These are phyloP conservation scores for Nannoperca obscura DNA, from an alignment of 2,797 vertebrate species.

Conservation along the genomic window DNA sequence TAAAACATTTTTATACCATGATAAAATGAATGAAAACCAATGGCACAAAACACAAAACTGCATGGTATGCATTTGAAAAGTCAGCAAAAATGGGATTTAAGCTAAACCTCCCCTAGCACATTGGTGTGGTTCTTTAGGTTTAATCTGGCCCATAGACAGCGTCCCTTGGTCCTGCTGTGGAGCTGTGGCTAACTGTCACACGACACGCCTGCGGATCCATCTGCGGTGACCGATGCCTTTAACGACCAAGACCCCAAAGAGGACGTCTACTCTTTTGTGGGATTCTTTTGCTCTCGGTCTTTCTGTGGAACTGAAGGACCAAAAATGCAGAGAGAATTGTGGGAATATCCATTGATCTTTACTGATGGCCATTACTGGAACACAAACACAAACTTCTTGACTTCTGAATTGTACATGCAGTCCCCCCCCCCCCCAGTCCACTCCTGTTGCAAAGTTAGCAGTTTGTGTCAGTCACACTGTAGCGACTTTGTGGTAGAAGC, in stretches of 20 bases:
- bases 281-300: slow-evolving; percentile 4
- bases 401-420: slow-evolving; percentile 34
- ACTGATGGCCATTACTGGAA: slow-evolving; percentile 13
- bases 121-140: not conserved
- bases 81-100: not conserved
- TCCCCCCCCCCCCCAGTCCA: slow-evolving; percentile 28
- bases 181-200: slow-evolving; percentile 24
- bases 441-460: slow-evolving; percentile 52
- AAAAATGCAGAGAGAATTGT: slow-evolving; percentile 32
- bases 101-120: not conserved
- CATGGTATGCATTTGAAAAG: not conserved
- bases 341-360: slow-evolving; percentile 38
- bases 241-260: slow-evolving; percentile 38
- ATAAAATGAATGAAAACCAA: slow-evolving; percentile 8
- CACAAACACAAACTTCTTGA: slow-evolving; percentile 9
- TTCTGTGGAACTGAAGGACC: slow-evolving; percentile 32
- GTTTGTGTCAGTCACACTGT: slow-evolving; percentile 57
- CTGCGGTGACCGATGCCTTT: slow-evolving; percentile 42
- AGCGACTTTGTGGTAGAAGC: slow-evolving; percentile 71
- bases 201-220: slow-evolving; percentile 30
- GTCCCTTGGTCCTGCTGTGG: slow-evolving; percentile 29
- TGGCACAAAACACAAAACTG: not conserved
- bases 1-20: not conserved
- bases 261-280: not conserved
- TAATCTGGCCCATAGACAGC: not conserved